Evolutionary conservation across 2,113 vertebrate species (phyloP).

Genomic region (Lethenteron reissneri): DNA sequence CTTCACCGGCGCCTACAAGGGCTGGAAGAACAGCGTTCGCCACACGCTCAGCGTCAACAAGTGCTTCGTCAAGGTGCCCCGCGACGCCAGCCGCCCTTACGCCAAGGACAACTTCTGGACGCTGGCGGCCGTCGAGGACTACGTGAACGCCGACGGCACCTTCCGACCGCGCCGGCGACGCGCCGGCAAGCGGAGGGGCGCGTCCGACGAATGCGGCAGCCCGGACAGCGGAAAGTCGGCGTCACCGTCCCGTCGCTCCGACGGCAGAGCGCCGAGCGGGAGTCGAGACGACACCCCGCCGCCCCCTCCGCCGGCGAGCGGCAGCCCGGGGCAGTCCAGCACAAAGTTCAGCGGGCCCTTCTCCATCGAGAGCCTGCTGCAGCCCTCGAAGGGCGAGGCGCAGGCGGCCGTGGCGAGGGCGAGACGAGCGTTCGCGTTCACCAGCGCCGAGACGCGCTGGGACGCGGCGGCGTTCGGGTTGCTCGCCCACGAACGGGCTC

Average conservation of each 20-base stretch:
- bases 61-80: conserved; percentile 1
- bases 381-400: no score
- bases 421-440: no score
- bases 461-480: no score
- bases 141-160: conserved; percentile 6
- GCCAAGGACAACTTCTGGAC: conserved; percentile 1
- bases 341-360: background rate
- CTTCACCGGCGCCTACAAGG: conserved; percentile 1
- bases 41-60: conserved; percentile 2
- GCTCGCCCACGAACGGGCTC: no score
- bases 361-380: background rate
- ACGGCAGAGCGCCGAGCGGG: no score
- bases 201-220: no score
- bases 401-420: no score
- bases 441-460: no score
- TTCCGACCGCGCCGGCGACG: conserved; percentile 2
- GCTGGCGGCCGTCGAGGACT: conserved; percentile 2
- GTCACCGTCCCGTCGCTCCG: no score
- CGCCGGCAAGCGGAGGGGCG: background rate
- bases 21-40: background rate
- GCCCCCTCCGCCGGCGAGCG: no score
- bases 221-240: no score
- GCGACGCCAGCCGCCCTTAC: conserved; percentile 1
- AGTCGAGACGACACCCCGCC: no score
- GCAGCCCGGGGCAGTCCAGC: background rate